Evolutionary conservation across 2,888 invertebrate species (phyloP).

Genomic region (Hemaris fuciformis): DNA sequence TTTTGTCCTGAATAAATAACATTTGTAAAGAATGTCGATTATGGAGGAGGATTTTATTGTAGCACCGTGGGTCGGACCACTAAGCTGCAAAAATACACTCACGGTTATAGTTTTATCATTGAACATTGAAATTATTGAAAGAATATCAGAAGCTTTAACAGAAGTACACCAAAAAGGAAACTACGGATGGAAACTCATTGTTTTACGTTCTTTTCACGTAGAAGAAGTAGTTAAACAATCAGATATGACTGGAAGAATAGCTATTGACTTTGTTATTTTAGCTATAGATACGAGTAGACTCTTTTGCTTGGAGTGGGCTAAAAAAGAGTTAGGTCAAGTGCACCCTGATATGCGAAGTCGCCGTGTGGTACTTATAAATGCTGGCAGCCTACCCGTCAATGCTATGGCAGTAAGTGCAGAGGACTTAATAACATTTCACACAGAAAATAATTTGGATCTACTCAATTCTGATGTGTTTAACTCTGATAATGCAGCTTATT

Average conservation of each 20-base stretch:
- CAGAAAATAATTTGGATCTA: slow-evolving; percentile 60
- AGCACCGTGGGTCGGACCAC: slow-evolving; percentile 69
- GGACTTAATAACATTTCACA: slow-evolving; percentile 59
- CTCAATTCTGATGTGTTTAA: slow-evolving; percentile 61
- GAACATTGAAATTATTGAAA: slow-evolving; percentile 61
- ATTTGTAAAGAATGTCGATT: slow-evolving; percentile 57
- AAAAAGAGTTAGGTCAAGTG: slow-evolving; percentile 55
- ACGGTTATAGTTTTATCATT: slow-evolving; percentile 64
- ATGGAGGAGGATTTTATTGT: slow-evolving; percentile 52
- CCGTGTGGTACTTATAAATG: slow-evolving; percentile 66
- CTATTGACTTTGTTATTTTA: slow-evolving; percentile 67
- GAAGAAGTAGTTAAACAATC: slow-evolving; percentile 58
- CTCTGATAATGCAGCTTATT: slow-evolving; percentile 45
- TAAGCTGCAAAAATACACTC: slow-evolving; percentile 58
- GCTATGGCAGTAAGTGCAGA: slow-evolving; percentile 64
- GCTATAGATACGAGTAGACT: slow-evolving; percentile 65
- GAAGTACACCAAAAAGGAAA: slow-evolving; percentile 58
- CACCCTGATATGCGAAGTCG: slow-evolving; percentile 66
- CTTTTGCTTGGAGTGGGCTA: slow-evolving; percentile 69
- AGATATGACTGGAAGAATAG: slow-evolving; percentile 56
- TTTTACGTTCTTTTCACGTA: slow-evolving; percentile 56
- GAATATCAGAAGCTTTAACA: slow-evolving; percentile 57
- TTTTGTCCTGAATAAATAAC: no score
- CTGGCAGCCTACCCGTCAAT: slow-evolving; percentile 60
- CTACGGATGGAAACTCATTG: slow-evolving; percentile 62